Evolutionary conservation across 2,113 vertebrate genomes (phyloP), one percentile per base, ranked within the genome.

Genomic region (Prunella himalayana): DNA sequence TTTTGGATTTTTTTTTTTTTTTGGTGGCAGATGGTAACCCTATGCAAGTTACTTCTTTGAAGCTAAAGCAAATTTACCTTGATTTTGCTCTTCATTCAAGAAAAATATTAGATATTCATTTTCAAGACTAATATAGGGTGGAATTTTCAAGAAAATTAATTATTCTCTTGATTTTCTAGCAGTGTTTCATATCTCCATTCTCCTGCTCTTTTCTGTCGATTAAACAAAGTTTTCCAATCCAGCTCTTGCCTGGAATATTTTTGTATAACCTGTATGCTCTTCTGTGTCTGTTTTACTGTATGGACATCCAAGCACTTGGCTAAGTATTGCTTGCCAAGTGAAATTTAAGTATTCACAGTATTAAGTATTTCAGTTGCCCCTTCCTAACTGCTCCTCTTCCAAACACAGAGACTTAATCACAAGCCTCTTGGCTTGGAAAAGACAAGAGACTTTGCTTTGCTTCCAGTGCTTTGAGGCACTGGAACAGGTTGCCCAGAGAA

Each of bases 291-390:
- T 76, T 96, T 82, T 47, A 75, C 30, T 44, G 2, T 49, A 16
- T 23, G 35, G 13, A 76, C 13, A 20, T 64, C 35, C n/a, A n/a
- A 85, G 20, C 14, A 56, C 19, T 54, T 75, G 47, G 49, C 16
- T 59, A 51, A 87, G 6, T 49, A 23, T 31, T 88, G 8, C 33
- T 77, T 92, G 41, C 18, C 0, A 0, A 66, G 10, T 0, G 1
- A 15, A 6, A 47, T 42, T 83, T 69, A 89, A 76, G 11, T 53
- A 61, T 68, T 76, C 13, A 22, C 11, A 5, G 9, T 8, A 33
- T n/a, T n/a, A n/a, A n/a, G n/a, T n/a, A 23, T 82, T 64, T 25
- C 59, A 17, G 3, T 69, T 82, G 30, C 11, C 14, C 14, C 9
- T 61, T 57, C 23, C 22, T 45, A 50, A 57, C 14, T 37, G 7